These are phyloP conservation scores for Frieseomelitta varia DNA, from an alignment of 1,140 invertebrate species.

Conservation along the genomic window DNA sequence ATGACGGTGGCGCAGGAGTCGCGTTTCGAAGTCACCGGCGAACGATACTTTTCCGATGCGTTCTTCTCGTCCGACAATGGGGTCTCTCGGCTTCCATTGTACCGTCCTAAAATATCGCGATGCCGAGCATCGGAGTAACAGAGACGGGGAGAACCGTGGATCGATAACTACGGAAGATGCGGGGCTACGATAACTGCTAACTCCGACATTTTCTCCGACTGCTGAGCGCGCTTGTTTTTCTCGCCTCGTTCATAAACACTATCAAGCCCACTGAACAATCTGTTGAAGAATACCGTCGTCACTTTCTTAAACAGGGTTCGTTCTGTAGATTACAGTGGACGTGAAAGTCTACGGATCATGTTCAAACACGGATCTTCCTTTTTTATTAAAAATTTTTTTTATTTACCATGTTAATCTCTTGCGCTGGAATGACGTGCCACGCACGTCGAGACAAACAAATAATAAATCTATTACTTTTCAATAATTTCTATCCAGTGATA, in stretches of 20 bases:
- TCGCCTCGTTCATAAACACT: conserved; percentile 52
- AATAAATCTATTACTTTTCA: too few relatives aligned
- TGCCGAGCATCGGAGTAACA: conserved; percentile 30
- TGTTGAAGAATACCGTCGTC: neutral
- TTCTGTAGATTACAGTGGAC: neutral
- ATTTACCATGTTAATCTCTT: too few relatives aligned
- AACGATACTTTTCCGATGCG: conserved; percentile 47
- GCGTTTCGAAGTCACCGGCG: conserved; percentile 50
- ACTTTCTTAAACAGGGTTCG: neutral
- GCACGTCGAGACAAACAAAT: too few relatives aligned
- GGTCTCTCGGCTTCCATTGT: conserved; percentile 59
- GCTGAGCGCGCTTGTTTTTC: conserved; percentile 38
- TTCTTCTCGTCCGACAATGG: conserved; percentile 27
- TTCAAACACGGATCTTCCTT: neutral
- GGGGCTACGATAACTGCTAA: conserved; percentile 60
- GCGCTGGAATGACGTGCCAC: too few relatives aligned
- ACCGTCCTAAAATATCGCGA: conserved; percentile 65
- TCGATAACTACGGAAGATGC: conserved; percentile 64
- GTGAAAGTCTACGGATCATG: neutral
- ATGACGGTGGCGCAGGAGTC: conserved; percentile 56
- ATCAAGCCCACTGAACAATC: neutral
- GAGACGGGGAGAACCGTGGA: conserved; percentile 30
- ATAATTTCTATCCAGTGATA: too few relatives aligned
- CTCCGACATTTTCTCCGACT: conserved; percentile 57
- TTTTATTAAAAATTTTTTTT: too few relatives aligned